Evolutionary conservation across 1,140 invertebrate species (phyloP).

Genomic region (Drosophila azteca): DNA sequence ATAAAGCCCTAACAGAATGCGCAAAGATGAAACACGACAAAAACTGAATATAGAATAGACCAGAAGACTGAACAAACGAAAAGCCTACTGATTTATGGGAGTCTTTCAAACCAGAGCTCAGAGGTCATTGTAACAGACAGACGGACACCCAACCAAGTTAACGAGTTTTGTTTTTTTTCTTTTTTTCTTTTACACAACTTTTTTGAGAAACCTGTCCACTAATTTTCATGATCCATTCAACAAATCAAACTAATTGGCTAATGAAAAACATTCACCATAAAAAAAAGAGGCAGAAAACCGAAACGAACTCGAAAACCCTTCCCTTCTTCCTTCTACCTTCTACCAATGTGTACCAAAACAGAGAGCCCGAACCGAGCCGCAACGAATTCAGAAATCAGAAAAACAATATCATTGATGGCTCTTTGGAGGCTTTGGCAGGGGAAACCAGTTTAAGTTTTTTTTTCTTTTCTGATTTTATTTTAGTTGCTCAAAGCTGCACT

Average conservation of each 20-base stretch:
- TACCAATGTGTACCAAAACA: constrained; percentile 4
- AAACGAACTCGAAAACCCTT: constrained; percentile 4
- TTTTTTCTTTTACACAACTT: constrained; percentile 8
- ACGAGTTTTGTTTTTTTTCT: constrained; percentile 10
- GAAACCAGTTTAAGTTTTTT: constrained; percentile 63
- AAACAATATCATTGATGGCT: constrained; percentile 67
- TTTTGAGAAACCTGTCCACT: constrained; percentile 14
- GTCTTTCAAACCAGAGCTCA: constrained; percentile 38
- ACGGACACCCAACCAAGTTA: constrained; percentile 9
- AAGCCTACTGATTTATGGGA: constrained; percentile 36
- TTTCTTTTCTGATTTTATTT: constrained; percentile 28
- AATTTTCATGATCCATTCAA: constrained; percentile 27
- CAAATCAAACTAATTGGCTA: constrained; percentile 49
- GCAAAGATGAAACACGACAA: constrained; percentile 56
- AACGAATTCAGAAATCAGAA: constrained; percentile 44
- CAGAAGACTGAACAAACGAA: constrained; percentile 25
- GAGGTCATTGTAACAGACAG: constrained; percentile 44
- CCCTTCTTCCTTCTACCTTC: not conserved
- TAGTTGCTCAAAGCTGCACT: constrained; percentile 27
- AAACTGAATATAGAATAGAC: constrained; percentile 35
- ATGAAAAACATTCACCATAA: constrained; percentile 39
- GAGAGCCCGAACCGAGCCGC: constrained; percentile 11
- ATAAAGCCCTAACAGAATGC: constrained; percentile 40
- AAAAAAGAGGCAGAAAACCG: constrained; percentile 17
- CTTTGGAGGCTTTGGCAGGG: constrained; percentile 18